Conservation (phyloP, 2,888 invertebrate genomes). For the Aleiodes alternator region DNA sequence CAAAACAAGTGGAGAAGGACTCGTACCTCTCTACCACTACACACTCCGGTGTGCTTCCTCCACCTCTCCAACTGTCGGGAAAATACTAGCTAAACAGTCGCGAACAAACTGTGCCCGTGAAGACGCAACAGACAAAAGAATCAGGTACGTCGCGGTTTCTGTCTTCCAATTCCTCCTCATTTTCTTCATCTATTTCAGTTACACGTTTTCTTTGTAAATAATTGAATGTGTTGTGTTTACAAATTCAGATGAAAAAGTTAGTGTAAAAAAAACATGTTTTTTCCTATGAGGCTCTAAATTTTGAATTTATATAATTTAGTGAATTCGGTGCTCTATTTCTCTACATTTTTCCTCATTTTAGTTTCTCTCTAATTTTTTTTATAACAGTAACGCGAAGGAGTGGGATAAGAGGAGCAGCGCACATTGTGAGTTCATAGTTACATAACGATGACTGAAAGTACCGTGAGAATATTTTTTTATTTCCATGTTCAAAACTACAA, state of each 20-base stretch:
- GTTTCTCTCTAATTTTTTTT: neutral
- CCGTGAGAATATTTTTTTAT: constrained; percentile 4
- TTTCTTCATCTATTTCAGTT: neutral
- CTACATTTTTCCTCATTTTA: constrained; percentile 42
- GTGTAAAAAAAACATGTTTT: neutral
- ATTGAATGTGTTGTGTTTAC: neutral
- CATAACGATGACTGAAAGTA: constrained; percentile 21
- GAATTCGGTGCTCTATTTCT: neutral
- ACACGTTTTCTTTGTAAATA: constrained; percentile 1
- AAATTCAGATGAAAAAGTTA: neutral
- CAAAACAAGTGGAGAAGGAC: constrained; percentile 25
- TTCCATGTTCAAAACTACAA: neutral
- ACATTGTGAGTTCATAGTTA: constrained; percentile 25
- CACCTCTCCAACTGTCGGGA: constrained; percentile 32
- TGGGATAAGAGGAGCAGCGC: constrained; percentile 34
- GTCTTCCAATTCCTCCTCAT: neutral
- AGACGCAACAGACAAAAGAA: constrained; percentile 1
- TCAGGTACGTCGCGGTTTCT: constrained; percentile 16
- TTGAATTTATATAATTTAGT: neutral
- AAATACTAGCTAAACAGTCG: constrained; percentile 26
- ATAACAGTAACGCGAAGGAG: constrained; percentile 42
- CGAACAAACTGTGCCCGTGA: constrained; percentile 57
- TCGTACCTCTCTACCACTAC: constrained; percentile 11
- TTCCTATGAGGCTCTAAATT: neutral
- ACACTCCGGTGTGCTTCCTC: constrained; percentile 19